These are phyloP conservation scores for Lasiurus cinereus DNA, from an alignment of 2,113 vertebrate species.

Conservation along the genomic window DNA sequence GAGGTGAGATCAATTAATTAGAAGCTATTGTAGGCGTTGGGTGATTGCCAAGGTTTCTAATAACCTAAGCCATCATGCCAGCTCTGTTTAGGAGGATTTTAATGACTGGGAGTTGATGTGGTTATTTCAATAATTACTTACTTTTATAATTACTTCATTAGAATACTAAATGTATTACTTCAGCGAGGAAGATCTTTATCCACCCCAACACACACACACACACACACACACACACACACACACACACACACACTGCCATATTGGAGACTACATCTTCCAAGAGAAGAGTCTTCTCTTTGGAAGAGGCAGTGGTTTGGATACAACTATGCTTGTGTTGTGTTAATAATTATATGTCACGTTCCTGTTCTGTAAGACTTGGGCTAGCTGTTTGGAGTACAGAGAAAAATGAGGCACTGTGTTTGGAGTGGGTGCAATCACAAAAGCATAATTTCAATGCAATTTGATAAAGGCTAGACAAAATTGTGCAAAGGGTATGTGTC, in stretches of 20 bases:
- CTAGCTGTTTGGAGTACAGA: neutral
- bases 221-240: conserved; percentile 48
- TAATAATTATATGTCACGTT: neutral
- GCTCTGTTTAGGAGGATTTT: conserved; percentile 91
- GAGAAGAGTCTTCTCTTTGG: neutral
- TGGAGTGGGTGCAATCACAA: neutral
- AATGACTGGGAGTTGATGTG: conserved; percentile 91
- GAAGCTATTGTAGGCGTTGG: conserved; percentile 91
- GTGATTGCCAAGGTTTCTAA: conserved; percentile 92
- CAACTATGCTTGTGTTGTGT: neutral
- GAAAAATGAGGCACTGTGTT: neutral
- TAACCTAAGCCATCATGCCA: conserved; percentile 89
- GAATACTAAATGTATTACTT: conserved; percentile 88
- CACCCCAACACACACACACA: conserved; percentile 64
- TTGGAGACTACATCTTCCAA: neutral
- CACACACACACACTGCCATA: conserved; percentile 72
- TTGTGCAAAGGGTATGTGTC: neutral
- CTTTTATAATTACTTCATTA: conserved; percentile 93
- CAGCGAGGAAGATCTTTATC: conserved; percentile 79
- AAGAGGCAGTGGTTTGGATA: conserved; percentile 47
- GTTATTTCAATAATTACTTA: conserved; percentile 92
- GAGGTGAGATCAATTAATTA: conserved; percentile 95
- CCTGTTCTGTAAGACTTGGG: neutral
- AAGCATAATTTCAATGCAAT: neutral
- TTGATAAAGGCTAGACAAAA: neutral